Base-by-base conservation (phyloP, 2,797 vertebrate species). In the Cyprinodon diabolis region DNA sequence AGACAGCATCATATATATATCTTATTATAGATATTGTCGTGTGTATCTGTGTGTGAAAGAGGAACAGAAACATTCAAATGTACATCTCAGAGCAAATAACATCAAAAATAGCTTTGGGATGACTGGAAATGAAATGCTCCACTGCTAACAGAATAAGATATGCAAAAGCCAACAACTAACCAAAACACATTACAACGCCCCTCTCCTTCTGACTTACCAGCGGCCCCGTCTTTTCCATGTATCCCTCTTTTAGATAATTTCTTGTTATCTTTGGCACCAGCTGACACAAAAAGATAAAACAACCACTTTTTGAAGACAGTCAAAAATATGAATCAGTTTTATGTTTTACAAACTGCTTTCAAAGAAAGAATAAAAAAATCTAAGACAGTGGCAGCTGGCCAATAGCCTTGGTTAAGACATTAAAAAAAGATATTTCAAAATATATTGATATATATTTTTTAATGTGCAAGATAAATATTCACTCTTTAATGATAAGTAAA, bases 211-310 rank as follows among this genome's bases (percentile, higher is more conserved):
- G 48, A 92, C 94, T 81, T 87, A 99, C 98, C 94, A 90, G 86
- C 17, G 97, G 98, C 21, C 97, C 97, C 0, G 97, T 99, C 91
- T 99, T 99, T 87, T 98, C 96, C 98, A 99, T 99, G 92, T 94
- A 98, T 56, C 98, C 98, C 86, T 97, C 96, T 94, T 97, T 97
- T 76, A 95, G 87, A 87, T 97, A 98, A 85, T 94, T 95, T 93
- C 96, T 95, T 76, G 96, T 98, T 88, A 97, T 96, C 91, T 91
- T 94, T 71, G 97, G 96, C 85, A 95, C 75, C 62, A 99, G 85
- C 97, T 98, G 87, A 62, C 2, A 80, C 69, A 82, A n/a, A 86
- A 25, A 72, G n/a, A 35, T 25, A n/a, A 40, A 57, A 71, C 58
- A 45, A 45, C 21, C n/a, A 10, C 1, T 14, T 30, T 67, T 30